A percentile compares a stretch with the other conserved stretches of the same genome.
Conservation (phyloP, 1,140 invertebrate species). For the Hirudo medicinalis region DNA sequence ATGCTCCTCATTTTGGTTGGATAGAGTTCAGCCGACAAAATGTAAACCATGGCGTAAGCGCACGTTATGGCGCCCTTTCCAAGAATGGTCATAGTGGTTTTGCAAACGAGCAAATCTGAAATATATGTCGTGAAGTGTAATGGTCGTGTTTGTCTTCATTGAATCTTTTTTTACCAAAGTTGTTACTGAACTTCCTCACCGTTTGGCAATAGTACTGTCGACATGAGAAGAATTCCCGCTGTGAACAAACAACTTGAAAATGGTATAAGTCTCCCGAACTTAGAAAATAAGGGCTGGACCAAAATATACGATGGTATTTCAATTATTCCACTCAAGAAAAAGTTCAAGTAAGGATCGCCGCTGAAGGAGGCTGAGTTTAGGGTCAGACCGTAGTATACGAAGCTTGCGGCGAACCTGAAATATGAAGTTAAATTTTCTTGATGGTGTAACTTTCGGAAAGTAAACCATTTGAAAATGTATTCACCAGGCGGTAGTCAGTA, state of each 20-base stretch:
- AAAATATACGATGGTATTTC: conserved; percentile 49
- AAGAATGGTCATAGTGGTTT: conserved; percentile 22
- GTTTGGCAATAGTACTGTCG: not conserved
- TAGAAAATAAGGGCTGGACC: conserved; percentile 4
- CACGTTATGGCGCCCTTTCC: conserved; percentile 29
- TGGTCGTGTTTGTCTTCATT: too few species aligned
- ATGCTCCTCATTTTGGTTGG: conserved; percentile 42
- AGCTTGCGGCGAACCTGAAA: conserved; percentile 32
- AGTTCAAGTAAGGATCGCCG: conserved; percentile 38
- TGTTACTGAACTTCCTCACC: not conserved
- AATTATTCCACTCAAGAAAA: conserved; percentile 41
- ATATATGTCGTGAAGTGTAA: too few species aligned
- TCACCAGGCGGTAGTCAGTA: conserved; percentile 10
- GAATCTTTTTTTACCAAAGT: too few species aligned
- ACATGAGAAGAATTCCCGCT: conserved; percentile 5
- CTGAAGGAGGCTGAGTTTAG: conserved; percentile 33
- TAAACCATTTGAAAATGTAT: not conserved
- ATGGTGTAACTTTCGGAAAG: too few species aligned
- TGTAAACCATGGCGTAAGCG: conserved; percentile 33
- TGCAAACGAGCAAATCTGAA: not conserved
- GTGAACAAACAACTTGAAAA: not conserved
- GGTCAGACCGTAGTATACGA: conserved; percentile 41
- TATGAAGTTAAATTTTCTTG: too few species aligned
- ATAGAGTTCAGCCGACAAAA: conserved; percentile 42
- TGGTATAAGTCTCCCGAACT: conserved; percentile 9